Evolutionary conservation across 1,140 invertebrate genomes (phyloP).

Genomic region (Cydia strobilella): DNA sequence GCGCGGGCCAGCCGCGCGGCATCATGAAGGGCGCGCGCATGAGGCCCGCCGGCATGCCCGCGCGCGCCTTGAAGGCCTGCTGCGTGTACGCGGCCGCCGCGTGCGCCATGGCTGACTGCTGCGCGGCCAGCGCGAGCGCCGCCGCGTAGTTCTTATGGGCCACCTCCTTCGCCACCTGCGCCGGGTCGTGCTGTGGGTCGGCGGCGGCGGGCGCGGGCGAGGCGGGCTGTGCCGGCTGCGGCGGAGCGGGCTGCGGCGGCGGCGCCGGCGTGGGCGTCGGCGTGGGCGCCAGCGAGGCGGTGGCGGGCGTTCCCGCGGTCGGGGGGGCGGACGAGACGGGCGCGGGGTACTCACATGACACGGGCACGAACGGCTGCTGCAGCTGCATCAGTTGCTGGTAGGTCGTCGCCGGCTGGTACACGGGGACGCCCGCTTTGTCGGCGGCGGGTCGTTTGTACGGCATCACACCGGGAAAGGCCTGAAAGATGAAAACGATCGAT

Average conservation of each 20-base stretch:
- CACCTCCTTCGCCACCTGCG: slow-evolving; percentile 86
- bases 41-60: slow-evolving; percentile 63
- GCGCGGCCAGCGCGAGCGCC: slow-evolving; percentile 66
- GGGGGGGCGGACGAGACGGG: slow-evolving; percentile 83
- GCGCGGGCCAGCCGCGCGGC: slow-evolving; percentile 68
- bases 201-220: slow-evolving; percentile 55
- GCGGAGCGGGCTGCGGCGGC: slow-evolving; percentile 44
- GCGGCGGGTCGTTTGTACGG: slow-evolving; percentile 96
- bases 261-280: slow-evolving; percentile 68
- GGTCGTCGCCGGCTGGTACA: slow-evolving; percentile 95
- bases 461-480: slow-evolving; percentile 95
- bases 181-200: slow-evolving; percentile 78
- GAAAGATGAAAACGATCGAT: slow-evolving; percentile 57
- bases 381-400: slow-evolving; percentile 98
- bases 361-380: slow-evolving; percentile 95
- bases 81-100: slow-evolving; percentile 89
- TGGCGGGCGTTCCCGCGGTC: slow-evolving; percentile 59
- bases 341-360: slow-evolving; percentile 94
- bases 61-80: slow-evolving; percentile 83
- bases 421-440: slow-evolving; percentile 96
- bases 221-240: slow-evolving; percentile 62
- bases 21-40: slow-evolving; percentile 68
- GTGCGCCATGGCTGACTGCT: slow-evolving; percentile 73
- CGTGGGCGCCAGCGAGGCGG: slow-evolving; percentile 48
- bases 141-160: slow-evolving; percentile 89